Conservation (phyloP, 2,888 invertebrate genomes). For the Drosophila subsilvestris region DNA sequence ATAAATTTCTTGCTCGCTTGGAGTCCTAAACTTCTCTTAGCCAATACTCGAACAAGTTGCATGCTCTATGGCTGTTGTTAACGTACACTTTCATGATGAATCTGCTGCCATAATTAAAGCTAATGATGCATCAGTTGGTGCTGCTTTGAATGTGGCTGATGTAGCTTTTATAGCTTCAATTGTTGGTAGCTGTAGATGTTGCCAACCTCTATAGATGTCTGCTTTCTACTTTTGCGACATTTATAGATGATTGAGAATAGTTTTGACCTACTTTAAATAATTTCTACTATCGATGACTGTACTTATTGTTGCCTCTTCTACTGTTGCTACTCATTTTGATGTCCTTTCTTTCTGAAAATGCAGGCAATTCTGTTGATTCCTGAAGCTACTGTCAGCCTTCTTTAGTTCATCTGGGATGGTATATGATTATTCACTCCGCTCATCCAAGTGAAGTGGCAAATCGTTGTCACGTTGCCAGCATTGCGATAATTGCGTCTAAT, state of each 20-base stretch:
- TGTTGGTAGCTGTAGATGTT: too few relatives aligned
- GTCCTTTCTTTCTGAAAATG: background rate
- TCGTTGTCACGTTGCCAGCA: conserved; percentile 59
- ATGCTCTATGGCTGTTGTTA: background rate
- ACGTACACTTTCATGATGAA: background rate
- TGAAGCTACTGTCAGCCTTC: background rate
- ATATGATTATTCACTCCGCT: conserved; percentile 20
- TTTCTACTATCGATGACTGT: background rate
- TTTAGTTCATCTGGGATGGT: background rate
- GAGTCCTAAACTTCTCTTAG: too few relatives aligned
- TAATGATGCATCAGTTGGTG: background rate
- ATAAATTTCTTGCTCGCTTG: background rate
- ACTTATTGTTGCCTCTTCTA: too few relatives aligned
- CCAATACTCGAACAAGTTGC: too few relatives aligned
- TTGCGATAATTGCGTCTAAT: conserved; percentile 78
- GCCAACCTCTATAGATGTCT: background rate
- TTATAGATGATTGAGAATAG: too few relatives aligned
- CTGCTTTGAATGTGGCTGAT: too few relatives aligned
- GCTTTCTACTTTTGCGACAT: too few relatives aligned
- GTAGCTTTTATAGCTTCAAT: too few relatives aligned
- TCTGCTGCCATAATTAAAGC: too few relatives aligned
- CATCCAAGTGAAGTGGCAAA: conserved; percentile 31
- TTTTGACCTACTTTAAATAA: background rate
- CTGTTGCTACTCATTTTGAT: background rate
- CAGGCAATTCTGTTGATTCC: background rate